Conservation (phyloP, 2,113 vertebrate species). For the Eretmochelys imbricata region DNA sequence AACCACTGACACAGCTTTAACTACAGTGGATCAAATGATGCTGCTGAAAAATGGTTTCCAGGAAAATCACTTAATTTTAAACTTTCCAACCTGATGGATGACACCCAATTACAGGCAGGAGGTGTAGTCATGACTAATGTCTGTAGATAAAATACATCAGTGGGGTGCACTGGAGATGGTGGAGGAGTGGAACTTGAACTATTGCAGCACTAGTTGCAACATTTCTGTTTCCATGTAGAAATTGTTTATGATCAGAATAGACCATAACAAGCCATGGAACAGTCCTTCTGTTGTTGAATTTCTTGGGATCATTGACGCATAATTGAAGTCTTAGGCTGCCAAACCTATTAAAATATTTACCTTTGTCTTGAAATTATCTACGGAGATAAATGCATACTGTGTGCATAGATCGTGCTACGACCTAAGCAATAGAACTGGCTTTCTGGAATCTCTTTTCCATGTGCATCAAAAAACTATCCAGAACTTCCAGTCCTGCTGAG, state of each 20-base stretch:
- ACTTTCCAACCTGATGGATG: conserved; percentile 30
- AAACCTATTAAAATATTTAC: neutral
- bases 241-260: neutral
- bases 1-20: conserved; percentile 33
- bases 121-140: conserved; percentile 28
- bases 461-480: neutral
- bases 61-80: conserved; percentile 54
- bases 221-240: neutral
- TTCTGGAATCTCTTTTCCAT: neutral
- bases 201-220: neutral
- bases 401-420: neutral
- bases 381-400: neutral
- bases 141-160: neutral
- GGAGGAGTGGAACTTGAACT: neutral
- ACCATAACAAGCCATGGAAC: neutral
- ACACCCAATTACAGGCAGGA: conserved; percentile 22
- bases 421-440: neutral
- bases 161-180: neutral
- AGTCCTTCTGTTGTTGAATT: neutral
- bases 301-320: neutral
- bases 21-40: conserved; percentile 9
- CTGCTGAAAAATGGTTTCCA: conserved; percentile 48
- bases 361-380: neutral
- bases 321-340: neutral
- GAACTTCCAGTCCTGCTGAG: conserved; percentile 2